These are phyloP conservation scores for Automeris io DNA, from an alignment of 2,888 invertebrate genomes.

Conservation along the genomic window DNA sequence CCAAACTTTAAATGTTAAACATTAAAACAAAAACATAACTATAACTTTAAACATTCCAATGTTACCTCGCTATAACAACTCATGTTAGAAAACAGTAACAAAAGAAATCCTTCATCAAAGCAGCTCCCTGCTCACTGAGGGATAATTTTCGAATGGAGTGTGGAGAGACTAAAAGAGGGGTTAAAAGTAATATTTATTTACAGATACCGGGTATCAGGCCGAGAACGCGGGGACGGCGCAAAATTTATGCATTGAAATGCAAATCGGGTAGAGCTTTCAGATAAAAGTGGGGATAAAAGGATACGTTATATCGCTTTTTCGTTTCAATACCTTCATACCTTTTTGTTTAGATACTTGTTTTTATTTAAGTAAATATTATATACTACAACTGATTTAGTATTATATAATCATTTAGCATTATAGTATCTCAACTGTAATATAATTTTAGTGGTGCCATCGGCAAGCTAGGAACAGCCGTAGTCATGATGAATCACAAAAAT, in stretches of 20 bases:
- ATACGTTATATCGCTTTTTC: not conserved
- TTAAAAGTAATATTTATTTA: conserved; percentile 59
- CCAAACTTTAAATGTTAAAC: too few species aligned
- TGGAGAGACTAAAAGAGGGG: conserved; percentile 59
- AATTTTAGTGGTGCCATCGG: too few species aligned
- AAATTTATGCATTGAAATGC: conserved; percentile 73
- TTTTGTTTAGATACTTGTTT: not conserved
- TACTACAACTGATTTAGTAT: too few species aligned
- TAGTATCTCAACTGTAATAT: too few species aligned
- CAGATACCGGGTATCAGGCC: conserved; percentile 19
- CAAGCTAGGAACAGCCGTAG: too few species aligned
- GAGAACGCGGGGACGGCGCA: conserved; percentile 37
- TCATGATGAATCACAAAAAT: too few species aligned
- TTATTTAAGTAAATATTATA: not conserved
- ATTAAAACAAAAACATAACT: too few species aligned
- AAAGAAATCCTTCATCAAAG: not conserved
- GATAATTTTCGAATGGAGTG: conserved; percentile 63
- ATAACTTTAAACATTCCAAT: too few species aligned
- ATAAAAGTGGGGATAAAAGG: conserved; percentile 10
- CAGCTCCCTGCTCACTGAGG: conserved; percentile 25
- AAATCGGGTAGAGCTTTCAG: conserved; percentile 39
- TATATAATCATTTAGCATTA: too few species aligned
- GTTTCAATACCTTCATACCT: conserved; percentile 4
- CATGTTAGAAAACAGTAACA: not conserved
- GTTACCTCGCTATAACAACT: too few species aligned